Percentiles rank a stretch among this genome's conserved stretches.
phyloP scores from a whole-genome alignment of 2,113 vertebrate genomes.

The Condylura cristata region DNA sequence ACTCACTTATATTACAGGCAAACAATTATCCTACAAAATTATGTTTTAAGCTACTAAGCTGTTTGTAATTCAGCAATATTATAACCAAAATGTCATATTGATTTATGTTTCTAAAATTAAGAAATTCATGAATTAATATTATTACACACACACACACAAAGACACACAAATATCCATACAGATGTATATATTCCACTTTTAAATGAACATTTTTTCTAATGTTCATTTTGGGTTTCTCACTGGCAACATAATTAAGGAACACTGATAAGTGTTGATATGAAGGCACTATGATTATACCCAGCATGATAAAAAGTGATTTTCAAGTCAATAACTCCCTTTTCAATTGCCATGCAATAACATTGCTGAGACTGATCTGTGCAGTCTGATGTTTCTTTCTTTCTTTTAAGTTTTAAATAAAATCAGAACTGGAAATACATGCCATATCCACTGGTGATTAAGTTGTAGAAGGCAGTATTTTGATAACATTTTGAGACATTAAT shows the following conservation, averaged over 20 bases:
- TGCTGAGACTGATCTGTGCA: not conserved
- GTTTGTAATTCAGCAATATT: not conserved
- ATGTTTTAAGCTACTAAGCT: not conserved
- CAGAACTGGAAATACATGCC: not conserved
- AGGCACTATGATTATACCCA: not conserved
- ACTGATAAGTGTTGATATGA: not conserved
- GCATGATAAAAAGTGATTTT: slow-evolving; percentile 44
- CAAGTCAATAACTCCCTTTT: not conserved
- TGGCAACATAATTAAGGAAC: slow-evolving; percentile 11
- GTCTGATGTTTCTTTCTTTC: not conserved
- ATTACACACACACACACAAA: not conserved
- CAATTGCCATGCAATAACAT: not conserved
- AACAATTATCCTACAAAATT: not conserved
- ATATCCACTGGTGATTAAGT: not conserved
- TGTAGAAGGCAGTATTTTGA: not conserved
- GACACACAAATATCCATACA: not conserved
- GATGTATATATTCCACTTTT: not conserved
- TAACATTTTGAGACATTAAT: not conserved
- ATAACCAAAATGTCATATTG: not conserved
- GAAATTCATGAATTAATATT: not conserved
- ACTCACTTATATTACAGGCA: no score
- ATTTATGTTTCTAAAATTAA: not conserved
- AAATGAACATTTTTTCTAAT: not conserved
- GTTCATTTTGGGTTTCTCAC: not conserved
- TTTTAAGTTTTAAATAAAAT: slow-evolving; percentile 7